Conservation (phyloP, 1,140 invertebrate genomes). For the Brachionus sp. region DNA sequence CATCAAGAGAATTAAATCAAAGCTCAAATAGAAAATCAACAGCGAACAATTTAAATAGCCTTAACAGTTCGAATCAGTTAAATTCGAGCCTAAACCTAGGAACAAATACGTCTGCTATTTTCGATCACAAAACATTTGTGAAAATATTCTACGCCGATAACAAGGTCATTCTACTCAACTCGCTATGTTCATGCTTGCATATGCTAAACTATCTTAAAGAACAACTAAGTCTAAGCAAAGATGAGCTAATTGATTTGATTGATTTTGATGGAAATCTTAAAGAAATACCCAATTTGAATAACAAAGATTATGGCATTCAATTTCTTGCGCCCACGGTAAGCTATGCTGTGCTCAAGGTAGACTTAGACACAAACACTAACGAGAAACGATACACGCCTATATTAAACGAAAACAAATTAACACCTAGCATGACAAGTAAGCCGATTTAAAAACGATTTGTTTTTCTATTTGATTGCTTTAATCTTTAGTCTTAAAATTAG, state of each 20-base stretch:
- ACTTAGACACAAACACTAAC: constrained; percentile 18
- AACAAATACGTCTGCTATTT: background rate
- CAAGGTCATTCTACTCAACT: constrained; percentile 5
- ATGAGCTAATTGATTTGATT: constrained; percentile 44
- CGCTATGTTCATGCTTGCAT: constrained; percentile 30
- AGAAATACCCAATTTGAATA: constrained; percentile 38
- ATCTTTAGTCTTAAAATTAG: no score
- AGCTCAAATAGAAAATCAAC: constrained; percentile 7
- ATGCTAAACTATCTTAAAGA: constrained; percentile 34
- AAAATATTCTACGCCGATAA: constrained; percentile 42
- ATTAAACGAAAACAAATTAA: constrained; percentile 18
- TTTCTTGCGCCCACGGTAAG: background rate
- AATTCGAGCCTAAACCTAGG: background rate
- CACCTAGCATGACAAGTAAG: constrained; percentile 37
- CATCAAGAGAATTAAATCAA: constrained; percentile 8
- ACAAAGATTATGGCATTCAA: constrained; percentile 36
- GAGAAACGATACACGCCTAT: constrained; percentile 28
- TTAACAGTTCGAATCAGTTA: background rate
- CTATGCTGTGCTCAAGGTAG: constrained; percentile 28
- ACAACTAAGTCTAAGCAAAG: constrained; percentile 18
- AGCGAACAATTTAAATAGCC: background rate
- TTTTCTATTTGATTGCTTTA: no score
- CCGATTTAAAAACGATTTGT: no score
- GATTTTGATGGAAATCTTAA: constrained; percentile 41
- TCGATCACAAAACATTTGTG: constrained; percentile 45